Conservation (phyloP, 2,113 vertebrate species). For the Pygathrix nemaeus region DNA sequence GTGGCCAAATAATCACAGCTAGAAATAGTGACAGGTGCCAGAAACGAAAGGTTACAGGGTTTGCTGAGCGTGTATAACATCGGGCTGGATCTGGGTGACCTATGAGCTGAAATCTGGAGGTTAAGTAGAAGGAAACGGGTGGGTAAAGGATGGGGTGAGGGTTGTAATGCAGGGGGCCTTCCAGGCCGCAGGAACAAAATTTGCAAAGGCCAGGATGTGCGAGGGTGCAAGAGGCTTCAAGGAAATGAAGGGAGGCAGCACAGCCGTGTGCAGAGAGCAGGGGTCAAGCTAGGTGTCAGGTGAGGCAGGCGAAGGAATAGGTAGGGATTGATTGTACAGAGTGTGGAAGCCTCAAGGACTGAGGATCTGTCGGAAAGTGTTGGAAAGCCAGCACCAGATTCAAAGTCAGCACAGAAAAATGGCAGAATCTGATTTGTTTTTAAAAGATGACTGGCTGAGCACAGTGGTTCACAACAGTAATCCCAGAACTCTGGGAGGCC, state of each 20-base stretch:
- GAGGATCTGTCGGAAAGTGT: not conserved
- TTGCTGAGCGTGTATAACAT: not conserved
- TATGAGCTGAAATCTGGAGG: not conserved
- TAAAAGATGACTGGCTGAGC: too few species aligned
- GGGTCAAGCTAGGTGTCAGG: rapidly evolving
- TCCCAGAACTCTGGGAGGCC: too few species aligned
- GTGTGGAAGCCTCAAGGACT: not conserved
- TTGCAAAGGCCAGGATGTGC: not conserved
- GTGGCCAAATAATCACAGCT: not conserved
- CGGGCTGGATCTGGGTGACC: not conserved
- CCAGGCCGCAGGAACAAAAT: not conserved
- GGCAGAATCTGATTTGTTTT: not conserved
- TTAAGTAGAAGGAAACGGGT: not conserved
- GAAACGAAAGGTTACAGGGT: not conserved
- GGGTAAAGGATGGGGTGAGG: not conserved
- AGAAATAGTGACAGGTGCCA: rapidly evolving
- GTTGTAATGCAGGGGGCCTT: not conserved
- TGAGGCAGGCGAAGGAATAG: rapidly evolving
- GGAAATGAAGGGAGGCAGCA: not conserved
- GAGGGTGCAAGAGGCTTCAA: not conserved
- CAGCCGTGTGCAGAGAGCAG: not conserved
- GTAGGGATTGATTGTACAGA: too few species aligned
- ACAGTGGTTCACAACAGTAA: too few species aligned
- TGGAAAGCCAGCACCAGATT: not conserved
- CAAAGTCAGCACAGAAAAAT: not conserved